Conservation (phyloP, 1,140 invertebrate species). For the Trichonephila clavata region DNA sequence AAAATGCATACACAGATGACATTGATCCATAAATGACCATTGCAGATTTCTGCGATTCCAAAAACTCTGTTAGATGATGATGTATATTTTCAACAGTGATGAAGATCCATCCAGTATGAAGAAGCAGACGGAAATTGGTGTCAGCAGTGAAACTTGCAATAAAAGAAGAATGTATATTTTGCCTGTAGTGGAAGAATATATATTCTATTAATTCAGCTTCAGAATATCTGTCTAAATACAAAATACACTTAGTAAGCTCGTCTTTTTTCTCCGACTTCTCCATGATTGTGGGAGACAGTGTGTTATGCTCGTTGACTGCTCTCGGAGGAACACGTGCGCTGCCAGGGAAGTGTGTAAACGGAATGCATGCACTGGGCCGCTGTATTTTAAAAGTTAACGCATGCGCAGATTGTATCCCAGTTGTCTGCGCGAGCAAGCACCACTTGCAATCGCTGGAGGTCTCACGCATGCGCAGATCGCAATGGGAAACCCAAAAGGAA, state of each 20-base stretch:
- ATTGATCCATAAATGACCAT: not conserved
- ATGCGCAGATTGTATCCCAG: too few relatives aligned
- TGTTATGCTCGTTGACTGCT: too few relatives aligned
- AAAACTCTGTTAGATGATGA: not conserved
- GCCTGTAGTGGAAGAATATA: not conserved
- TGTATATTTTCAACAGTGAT: not conserved
- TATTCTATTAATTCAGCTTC: not conserved
- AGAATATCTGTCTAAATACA: not conserved
- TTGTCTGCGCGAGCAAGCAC: too few relatives aligned
- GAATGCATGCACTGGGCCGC: too few relatives aligned
- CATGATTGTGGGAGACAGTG: too few relatives aligned
- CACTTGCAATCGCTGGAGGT: too few relatives aligned
- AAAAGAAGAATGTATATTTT: not conserved
- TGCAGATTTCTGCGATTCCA: not conserved
- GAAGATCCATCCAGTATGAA: not conserved
- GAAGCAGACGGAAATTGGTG: not conserved
- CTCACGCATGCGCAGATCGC: too few relatives aligned
- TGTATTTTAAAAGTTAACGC: too few relatives aligned
- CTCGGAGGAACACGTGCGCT: too few relatives aligned
- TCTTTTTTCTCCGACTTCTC: not conserved
- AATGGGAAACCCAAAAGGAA: too few relatives aligned
- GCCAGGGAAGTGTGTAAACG: too few relatives aligned
- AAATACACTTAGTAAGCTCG: not conserved
- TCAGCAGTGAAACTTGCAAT: not conserved
- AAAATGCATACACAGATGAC: constrained; percentile 3